A percentile compares a stretch with the other conserved stretches of the same genome.
These are phyloP conservation scores for Trissolcus japonicus DNA, from an alignment of 2,888 invertebrate genomes.

Conservation along the genomic window DNA sequence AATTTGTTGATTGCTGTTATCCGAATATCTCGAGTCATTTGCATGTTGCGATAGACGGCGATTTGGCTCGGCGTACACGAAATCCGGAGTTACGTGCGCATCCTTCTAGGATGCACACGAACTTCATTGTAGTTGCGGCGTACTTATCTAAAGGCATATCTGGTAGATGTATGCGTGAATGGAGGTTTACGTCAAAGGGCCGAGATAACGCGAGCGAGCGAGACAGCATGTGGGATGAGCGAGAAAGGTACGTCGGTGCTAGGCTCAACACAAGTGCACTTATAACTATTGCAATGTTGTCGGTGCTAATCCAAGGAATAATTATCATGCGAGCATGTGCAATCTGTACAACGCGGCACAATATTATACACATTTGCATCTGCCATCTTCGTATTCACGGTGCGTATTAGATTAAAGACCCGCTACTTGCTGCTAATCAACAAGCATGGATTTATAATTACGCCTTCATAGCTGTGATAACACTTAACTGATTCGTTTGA, in stretches of 20 bases:
- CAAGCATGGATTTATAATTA: constrained; percentile 46
- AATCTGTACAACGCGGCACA: constrained; percentile 41
- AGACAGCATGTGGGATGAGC: constrained; percentile 2
- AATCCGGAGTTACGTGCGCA: constrained; percentile 62
- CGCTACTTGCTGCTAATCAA: constrained; percentile 50
- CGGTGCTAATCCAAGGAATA: constrained; percentile 53
- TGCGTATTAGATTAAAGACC: constrained; percentile 56
- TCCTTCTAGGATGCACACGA: constrained; percentile 51
- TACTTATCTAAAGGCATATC: constrained; percentile 52
- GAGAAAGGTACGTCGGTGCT: constrained; percentile 20
- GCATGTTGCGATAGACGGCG: constrained; percentile 53
- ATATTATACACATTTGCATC: constrained; percentile 57
- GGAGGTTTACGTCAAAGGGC: constrained; percentile 40
- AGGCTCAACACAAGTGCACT: constrained; percentile 47
- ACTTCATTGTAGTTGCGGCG: constrained; percentile 43
- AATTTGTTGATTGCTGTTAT: constrained; percentile 54
- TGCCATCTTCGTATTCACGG: constrained; percentile 55
- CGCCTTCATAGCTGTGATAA: constrained; percentile 26
- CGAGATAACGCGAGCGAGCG: constrained; percentile 19
- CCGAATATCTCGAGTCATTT: constrained; percentile 50
- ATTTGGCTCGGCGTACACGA: constrained; percentile 58
- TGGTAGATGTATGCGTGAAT: constrained; percentile 25
- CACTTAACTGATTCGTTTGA: constrained; percentile 4
- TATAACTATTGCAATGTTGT: constrained; percentile 54
- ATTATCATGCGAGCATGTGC: constrained; percentile 55